phyloP scores from a whole-genome alignment of 2,888 invertebrate genomes.

The Drosophila longiperda region DNA sequence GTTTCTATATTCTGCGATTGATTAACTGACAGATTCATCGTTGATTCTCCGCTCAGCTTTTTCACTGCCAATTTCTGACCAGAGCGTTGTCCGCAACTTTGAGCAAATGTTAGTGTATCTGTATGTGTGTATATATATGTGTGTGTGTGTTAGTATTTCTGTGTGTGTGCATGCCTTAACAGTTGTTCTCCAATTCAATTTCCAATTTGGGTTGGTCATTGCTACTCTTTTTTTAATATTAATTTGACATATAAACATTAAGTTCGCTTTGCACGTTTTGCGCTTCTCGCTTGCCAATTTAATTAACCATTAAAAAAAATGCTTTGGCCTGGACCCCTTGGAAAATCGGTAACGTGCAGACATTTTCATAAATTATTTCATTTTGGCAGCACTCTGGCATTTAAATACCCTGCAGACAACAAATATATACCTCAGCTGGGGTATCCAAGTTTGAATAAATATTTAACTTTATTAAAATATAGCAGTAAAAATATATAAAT shows the following conservation, averaged over 20 bases:
- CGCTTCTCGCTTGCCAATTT: slow-evolving; percentile 61
- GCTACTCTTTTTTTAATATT: slow-evolving; percentile 51
- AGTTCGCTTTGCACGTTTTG: slow-evolving; percentile 29
- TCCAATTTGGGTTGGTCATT: slow-evolving; percentile 62
- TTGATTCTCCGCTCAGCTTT: slow-evolving; percentile 12
- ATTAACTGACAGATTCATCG: background rate
- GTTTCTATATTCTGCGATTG: background rate
- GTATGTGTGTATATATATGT: slow-evolving; percentile 1
- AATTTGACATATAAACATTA: slow-evolving; percentile 57
- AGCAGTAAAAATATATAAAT: background rate
- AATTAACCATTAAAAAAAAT: slow-evolving; percentile 72
- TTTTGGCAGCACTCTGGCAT: slow-evolving; percentile 20
- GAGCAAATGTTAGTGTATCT: slow-evolving; percentile 62
- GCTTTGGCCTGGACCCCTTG: slow-evolving; percentile 19
- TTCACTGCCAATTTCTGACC: slow-evolving; percentile 46
- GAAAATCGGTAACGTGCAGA: slow-evolving; percentile 50
- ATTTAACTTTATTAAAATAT: background rate
- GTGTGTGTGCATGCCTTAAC: slow-evolving; percentile 34
- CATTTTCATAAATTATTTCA: slow-evolving; percentile 64
- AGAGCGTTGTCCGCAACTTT: slow-evolving; percentile 51
- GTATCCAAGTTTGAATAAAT: background rate
- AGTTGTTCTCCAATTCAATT: slow-evolving; percentile 75
- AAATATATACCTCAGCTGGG: too few relatives aligned
- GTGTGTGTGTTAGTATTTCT: background rate
- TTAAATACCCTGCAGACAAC: slow-evolving; percentile 29